Conservation (phyloP, 2,113 vertebrate genomes). For the Gavia stellata region DNA sequence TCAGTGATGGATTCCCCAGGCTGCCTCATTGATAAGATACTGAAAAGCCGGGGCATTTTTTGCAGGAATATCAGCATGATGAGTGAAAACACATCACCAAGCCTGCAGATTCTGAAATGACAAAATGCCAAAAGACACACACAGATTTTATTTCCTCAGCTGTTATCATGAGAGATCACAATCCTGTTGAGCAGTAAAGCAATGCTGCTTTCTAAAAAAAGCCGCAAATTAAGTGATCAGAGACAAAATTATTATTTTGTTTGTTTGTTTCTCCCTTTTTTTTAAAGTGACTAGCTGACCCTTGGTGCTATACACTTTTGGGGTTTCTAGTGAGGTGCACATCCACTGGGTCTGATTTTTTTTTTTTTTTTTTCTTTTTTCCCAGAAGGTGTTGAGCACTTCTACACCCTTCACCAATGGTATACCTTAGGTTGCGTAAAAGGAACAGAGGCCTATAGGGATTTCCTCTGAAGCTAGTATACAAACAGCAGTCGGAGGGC, state of each 20-base stretch:
- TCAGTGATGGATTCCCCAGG: not conserved
- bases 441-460: slow-evolving; percentile 25
- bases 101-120: slow-evolving; percentile 20
- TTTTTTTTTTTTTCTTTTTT: not conserved
- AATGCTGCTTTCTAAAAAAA: not conserved
- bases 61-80: not conserved
- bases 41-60: not conserved
- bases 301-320: not conserved
- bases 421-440: not conserved
- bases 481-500: not conserved
- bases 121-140: slow-evolving; percentile 39
- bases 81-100: slow-evolving; percentile 9
- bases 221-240: not conserved
- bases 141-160: slow-evolving; percentile 37
- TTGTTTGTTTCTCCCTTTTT: fast-evolving
- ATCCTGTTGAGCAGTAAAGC: not conserved
- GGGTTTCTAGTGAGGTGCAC: not conserved
- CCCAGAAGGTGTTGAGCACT: not conserved
- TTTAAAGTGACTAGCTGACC: not conserved
- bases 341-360: not conserved
- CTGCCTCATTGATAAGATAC: not conserved
- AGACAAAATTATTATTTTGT: not conserved
- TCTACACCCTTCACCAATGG: not conserved
- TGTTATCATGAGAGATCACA: slow-evolving; percentile 12
- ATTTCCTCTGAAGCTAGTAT: slow-evolving; percentile 6